Percentiles rank a stretch among this genome's conserved stretches.
Evolutionary conservation across 1,140 invertebrate species (phyloP).

Genomic region (Zaprionus ornatus): DNA sequence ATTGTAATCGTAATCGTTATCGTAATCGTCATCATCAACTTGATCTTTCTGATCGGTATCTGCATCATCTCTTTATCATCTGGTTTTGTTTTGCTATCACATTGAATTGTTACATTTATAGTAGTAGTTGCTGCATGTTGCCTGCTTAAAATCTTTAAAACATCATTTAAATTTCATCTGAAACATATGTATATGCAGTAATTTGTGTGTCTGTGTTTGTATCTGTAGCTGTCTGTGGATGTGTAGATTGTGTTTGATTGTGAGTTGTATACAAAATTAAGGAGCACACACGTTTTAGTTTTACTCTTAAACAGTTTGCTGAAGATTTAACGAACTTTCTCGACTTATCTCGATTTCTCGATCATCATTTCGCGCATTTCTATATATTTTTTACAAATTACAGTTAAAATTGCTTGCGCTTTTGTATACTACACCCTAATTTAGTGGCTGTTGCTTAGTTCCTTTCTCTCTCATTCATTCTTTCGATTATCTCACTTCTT

Average conservation of each 20-base stretch:
- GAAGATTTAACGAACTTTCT: constrained; percentile 57
- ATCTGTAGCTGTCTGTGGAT: constrained; percentile 32
- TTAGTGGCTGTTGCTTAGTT: constrained; percentile 79
- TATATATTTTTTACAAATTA: constrained; percentile 55
- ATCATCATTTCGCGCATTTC: constrained; percentile 30
- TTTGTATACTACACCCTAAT: constrained; percentile 70
- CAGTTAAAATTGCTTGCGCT: constrained; percentile 72
- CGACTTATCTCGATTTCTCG: constrained; percentile 20
- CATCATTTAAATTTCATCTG: constrained; percentile 77
- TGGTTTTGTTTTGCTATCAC: constrained; percentile 83
- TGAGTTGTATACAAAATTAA: constrained; percentile 39
- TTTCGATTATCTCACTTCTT: constrained; percentile 21
- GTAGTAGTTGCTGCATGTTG: constrained; percentile 80
- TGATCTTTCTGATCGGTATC: constrained; percentile 3
- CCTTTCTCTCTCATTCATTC: constrained; percentile 58
- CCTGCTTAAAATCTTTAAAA: constrained; percentile 79
- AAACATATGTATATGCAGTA: constrained; percentile 75
- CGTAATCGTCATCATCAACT: neutral
- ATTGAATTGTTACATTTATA: constrained; percentile 84
- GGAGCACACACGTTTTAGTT: constrained; percentile 58
- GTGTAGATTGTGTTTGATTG: constrained; percentile 2
- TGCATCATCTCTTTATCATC: constrained; percentile 25
- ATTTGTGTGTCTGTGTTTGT: constrained; percentile 44
- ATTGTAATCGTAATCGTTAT: constrained; percentile 2
- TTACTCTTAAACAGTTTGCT: constrained; percentile 53